These are phyloP conservation scores for Linnaemya tessellans DNA, from an alignment of 2,888 invertebrate species.

Conservation along the genomic window DNA sequence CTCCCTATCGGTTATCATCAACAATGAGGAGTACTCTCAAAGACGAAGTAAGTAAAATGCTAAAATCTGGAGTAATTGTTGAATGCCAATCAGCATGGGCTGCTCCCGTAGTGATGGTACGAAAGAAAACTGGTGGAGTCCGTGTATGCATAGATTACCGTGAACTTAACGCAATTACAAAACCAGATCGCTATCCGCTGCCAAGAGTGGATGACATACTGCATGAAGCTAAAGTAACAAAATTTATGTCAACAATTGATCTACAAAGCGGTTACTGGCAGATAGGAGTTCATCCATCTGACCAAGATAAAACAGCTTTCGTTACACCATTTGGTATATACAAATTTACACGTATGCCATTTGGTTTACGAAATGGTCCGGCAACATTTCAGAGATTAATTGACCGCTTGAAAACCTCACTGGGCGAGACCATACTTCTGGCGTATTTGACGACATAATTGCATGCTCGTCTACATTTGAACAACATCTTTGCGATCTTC, in stretches of 20 bases:
- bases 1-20: constrained; percentile 73
- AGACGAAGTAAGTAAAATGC: constrained; percentile 78
- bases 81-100: constrained; percentile 80
- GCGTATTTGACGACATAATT: constrained; percentile 77
- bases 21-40: too few species aligned
- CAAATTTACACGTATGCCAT: constrained; percentile 68
- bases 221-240: constrained; percentile 59
- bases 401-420: constrained; percentile 53
- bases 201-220: constrained; percentile 60
- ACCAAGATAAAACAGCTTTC: constrained; percentile 69
- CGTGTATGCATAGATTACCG: constrained; percentile 79
- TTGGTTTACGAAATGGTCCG: constrained; percentile 68
- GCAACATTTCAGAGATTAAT: constrained; percentile 66
- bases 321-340: constrained; percentile 69
- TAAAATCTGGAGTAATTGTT: constrained; percentile 77
- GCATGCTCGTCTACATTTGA: constrained; percentile 74
- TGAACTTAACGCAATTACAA: constrained; percentile 17
- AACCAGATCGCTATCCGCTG: constrained; percentile 20
- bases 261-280: constrained; percentile 68
- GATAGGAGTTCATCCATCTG: constrained; percentile 53
- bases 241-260: constrained; percentile 66
- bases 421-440: constrained; percentile 70
- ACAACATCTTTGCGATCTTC: constrained; percentile 64
- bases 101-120: constrained; percentile 79
- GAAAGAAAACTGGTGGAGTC: constrained; percentile 76